Evolutionary conservation across 2,888 invertebrate genomes (phyloP), one percentile per base, ranked within the genome.

Genomic region (Eulithis prunata): DNA sequence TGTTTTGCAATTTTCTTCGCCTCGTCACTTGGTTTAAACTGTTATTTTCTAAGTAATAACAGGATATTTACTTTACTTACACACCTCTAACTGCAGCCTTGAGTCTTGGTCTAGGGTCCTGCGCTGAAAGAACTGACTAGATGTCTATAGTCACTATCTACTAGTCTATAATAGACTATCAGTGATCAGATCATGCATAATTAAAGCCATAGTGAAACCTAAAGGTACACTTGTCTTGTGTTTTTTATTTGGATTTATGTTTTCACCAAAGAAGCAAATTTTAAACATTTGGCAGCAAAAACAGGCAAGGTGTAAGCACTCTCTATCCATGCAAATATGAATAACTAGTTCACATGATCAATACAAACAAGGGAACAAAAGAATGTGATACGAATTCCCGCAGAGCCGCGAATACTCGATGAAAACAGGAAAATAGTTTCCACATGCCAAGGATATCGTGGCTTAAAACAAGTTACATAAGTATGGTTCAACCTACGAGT

Each of bases 391-490:
- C 28, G 4, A 45, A 64, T 58, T 60, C 43, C 63, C 43, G 36
- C 7, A 49, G 32, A 61, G 61, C 61, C 61, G 57, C 54, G 41
- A 64, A 68, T 61, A 58, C 56, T 52, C 67, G 45, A 70, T 54
- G 64, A 67, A 63, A 68, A 64, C 57, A 63, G 62, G 66, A 68
- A 70, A 70, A 71, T 66, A 66, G 62, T 65, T 72, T 68, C 62
- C 70, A 66, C 65, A 69, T 70, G 67, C 64, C 62, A 60, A 71
- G 67, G 68, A 64, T 62, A 61, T 66, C 43, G 62, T 32, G 49
- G 59, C 66, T 64, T 71, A 62, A 63, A 70, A 64, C 60, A 67
- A 57, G 68, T 72, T 72, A 70, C 69, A 69, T 70, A 72, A 70
- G 69, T 60, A 57, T 36, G 52, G 57, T 63, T 60, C 56, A 53